Percentiles rank a stretch among this genome's conserved stretches.
Evolutionary conservation across 2,888 invertebrate genomes (phyloP).

Genomic region (Epinotia bilunana): DNA sequence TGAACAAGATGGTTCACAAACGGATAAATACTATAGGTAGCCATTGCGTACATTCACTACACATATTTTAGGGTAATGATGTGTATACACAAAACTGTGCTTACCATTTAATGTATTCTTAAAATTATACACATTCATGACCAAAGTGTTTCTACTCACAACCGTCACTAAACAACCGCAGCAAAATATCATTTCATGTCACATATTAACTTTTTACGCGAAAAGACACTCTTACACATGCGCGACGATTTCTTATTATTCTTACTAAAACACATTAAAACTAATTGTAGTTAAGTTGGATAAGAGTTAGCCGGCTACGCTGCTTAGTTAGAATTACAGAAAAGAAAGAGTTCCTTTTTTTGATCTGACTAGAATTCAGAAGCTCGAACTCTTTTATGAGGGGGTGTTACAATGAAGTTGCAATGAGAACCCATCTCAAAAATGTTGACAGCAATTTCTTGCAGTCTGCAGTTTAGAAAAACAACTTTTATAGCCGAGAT

Average conservation of each 20-base stretch:
- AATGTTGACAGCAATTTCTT: neutral
- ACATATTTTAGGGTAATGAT: too few relatives aligned
- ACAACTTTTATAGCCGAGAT: neutral
- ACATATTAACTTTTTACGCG: neutral
- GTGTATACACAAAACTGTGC: neutral
- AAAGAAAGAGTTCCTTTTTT: too few relatives aligned
- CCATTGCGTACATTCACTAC: too few relatives aligned
- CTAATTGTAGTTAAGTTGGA: neutral
- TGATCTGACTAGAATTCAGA: too few relatives aligned
- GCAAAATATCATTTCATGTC: neutral
- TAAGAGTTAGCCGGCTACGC: neutral
- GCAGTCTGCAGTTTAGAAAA: neutral
- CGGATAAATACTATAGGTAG: too few relatives aligned
- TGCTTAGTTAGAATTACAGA: neutral
- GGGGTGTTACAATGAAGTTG: too few relatives aligned
- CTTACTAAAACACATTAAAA: neutral
- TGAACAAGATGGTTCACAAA: too few relatives aligned
- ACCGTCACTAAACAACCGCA: neutral
- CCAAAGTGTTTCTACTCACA: neutral
- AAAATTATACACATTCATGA: too few relatives aligned
- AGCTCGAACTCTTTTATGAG: too few relatives aligned
- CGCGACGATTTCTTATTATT: neutral
- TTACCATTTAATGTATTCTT: neutral
- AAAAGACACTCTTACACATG: neutral
- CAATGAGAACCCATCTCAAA: neutral